phyloP scores from a whole-genome alignment of 2,113 vertebrate genomes.

The Laticauda colubrina region DNA sequence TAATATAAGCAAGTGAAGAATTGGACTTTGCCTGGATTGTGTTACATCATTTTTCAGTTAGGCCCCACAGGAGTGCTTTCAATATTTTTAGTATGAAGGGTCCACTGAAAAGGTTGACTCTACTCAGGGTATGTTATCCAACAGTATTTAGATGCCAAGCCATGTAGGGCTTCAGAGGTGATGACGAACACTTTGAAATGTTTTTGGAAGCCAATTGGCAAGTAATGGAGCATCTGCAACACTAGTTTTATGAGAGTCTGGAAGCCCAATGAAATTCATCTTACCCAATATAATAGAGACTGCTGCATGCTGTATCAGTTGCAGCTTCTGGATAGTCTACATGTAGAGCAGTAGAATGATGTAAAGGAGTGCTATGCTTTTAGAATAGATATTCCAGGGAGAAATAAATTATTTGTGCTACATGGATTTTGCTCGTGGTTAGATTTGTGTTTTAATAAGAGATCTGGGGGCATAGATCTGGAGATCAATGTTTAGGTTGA shows the following conservation, averaged over 20 bases:
- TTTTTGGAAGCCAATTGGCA: not conserved
- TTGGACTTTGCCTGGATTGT: not conserved
- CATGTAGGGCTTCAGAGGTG: not conserved
- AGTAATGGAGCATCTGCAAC: not conserved
- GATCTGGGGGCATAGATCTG: not conserved
- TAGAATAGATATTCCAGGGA: conserved; percentile 39
- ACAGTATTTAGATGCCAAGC: not conserved
- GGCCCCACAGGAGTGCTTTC: not conserved
- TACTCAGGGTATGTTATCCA: not conserved
- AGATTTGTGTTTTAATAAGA: not conserved
- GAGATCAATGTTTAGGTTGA: not conserved
- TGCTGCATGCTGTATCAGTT: not conserved
- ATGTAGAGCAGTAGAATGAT: conserved; percentile 27
- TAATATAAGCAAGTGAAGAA: not conserved
- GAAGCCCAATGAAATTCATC: not conserved
- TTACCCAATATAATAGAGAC: not conserved
- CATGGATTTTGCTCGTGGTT: not conserved
- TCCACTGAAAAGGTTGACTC: not conserved
- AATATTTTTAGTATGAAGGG: not conserved
- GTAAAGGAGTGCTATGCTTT: conserved; percentile 50
- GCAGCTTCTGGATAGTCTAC: not conserved
- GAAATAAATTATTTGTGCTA: not conserved
- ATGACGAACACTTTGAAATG: not conserved
- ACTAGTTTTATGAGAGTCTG: not conserved
- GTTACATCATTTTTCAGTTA: not conserved